These are phyloP conservation scores for Myoxocephalus aenaeus DNA, from an alignment of 2,797 vertebrate species.

Conservation along the genomic window DNA sequence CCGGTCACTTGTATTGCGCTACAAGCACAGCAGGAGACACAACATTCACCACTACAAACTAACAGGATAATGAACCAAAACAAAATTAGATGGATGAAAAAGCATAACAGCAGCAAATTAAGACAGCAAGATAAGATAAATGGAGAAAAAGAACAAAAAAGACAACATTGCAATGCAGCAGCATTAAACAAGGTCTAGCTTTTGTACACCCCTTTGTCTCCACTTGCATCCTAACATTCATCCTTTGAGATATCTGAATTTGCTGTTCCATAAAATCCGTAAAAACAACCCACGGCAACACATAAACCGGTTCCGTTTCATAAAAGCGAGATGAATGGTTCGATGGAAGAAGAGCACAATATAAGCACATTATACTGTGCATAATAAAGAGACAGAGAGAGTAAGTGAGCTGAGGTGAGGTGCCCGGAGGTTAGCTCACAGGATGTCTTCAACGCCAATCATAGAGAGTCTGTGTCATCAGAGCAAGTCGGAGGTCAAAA, in stretches of 20 bases:
- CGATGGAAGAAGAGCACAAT: not conserved
- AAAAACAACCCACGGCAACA: constrained; percentile 27
- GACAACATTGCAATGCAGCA: not conserved
- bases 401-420: constrained; percentile 12
- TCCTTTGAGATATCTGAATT: constrained; percentile 20
- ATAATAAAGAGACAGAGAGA: constrained; percentile 16
- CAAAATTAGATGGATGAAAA: not conserved
- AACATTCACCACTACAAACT: not conserved
- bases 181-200: constrained; percentile 1
- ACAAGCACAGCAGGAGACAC: constrained; percentile 3
- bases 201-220: not conserved
- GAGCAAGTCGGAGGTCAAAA: constrained; percentile 50
- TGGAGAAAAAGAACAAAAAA: constrained; percentile 2
- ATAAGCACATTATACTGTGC: constrained; percentile 2
- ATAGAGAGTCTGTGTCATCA: constrained; percentile 54
- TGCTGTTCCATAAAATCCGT: constrained; percentile 18
- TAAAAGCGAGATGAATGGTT: constrained; percentile 10
- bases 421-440: constrained; percentile 40
- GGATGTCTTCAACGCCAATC: constrained; percentile 56
- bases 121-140: not conserved
- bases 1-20: constrained; percentile 30
- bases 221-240: not conserved
- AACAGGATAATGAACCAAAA: constrained; percentile 10
- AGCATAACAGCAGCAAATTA: constrained; percentile 1
- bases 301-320: constrained; percentile 24